phyloP scores from a whole-genome alignment of 35 echinoderm and acorn worm genomes.

The Heliocidaris erythrogramma region DNA sequence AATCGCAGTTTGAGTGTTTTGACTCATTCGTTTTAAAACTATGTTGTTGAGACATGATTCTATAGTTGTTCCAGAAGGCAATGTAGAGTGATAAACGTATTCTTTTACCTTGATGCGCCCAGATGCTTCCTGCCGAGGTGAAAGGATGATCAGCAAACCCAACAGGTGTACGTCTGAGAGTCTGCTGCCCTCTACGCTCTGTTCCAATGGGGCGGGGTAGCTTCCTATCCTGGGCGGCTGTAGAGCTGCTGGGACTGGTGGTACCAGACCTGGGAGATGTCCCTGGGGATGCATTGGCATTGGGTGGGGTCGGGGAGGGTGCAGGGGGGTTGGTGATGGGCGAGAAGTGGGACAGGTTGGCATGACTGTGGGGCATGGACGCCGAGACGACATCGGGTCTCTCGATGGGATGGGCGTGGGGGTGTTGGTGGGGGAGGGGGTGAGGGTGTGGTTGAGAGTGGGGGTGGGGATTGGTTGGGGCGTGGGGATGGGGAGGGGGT shows the following conservation, averaged over 20 bases:
- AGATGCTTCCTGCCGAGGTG: constrained; percentile 74
- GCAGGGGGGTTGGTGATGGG: constrained; percentile 63
- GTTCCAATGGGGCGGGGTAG: constrained; percentile 87
- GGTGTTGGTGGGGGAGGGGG: constrained; percentile 46
- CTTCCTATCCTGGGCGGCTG: constrained; percentile 65
- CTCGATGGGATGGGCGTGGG: constrained; percentile 55
- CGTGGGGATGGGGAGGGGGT: constrained; percentile 44
- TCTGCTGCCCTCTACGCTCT: constrained; percentile 71
- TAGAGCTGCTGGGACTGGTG: constrained; percentile 63
- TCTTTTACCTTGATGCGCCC: constrained; percentile 64
- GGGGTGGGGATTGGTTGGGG: constrained; percentile 42
- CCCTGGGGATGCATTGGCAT: constrained; percentile 76
- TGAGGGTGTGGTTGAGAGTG: constrained; percentile 41
- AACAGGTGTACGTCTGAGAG: constrained; percentile 71
- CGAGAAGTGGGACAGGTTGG: constrained; percentile 67
- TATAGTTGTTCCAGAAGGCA: neutral
- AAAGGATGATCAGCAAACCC: constrained; percentile 70
- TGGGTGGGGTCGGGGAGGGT: constrained; percentile 81
- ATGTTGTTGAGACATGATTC: neutral
- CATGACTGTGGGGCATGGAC: constrained; percentile 51
- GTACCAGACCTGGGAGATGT: constrained; percentile 91
- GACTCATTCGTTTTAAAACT: no score
- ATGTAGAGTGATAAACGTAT: no score
- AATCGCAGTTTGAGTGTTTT: no score
- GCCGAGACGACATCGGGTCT: constrained; percentile 56